phyloP scores from a whole-genome alignment of 2,888 invertebrate genomes.

The Biston stratarius region DNA sequence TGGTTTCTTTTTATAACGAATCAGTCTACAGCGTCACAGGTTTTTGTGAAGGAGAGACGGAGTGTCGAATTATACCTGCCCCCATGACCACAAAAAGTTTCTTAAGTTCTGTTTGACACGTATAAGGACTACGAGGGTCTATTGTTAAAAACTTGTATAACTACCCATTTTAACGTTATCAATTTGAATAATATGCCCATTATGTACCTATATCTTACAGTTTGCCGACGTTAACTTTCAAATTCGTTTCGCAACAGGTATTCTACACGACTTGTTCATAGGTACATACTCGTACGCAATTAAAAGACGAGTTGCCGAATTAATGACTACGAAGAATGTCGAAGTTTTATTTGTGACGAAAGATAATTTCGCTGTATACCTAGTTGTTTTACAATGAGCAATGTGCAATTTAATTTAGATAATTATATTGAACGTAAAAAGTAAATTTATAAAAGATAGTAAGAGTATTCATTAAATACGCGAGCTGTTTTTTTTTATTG shows the following conservation, averaged over 20 bases:
- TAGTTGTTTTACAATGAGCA: conserved; percentile 6
- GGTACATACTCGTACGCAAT: conserved; percentile 8
- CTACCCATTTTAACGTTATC: conserved; percentile 18
- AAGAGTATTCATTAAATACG: neutral
- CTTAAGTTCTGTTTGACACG: neutral
- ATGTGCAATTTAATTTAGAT: neutral
- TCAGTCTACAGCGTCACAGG: conserved; percentile 43
- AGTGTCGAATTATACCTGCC: conserved; percentile 24
- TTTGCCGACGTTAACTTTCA: conserved; percentile 30
- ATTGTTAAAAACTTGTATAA: conserved; percentile 22
- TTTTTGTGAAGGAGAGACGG: conserved; percentile 51
- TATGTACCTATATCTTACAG: conserved; percentile 10
- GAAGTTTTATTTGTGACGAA: conserved; percentile 6
- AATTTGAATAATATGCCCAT: conserved; percentile 25
- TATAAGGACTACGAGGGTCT: conserved; percentile 7
- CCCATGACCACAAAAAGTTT: neutral
- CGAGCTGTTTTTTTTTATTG: neutral
- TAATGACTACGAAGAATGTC: conserved; percentile 11
- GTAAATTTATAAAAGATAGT: no score
- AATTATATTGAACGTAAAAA: no score
- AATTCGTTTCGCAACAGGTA: conserved; percentile 26
- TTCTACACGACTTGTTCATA: conserved; percentile 21
- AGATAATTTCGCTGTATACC: conserved; percentile 7
- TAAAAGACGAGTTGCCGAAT: conserved; percentile 22
- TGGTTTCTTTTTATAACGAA: conserved; percentile 55